phyloP scores from a whole-genome alignment of 2,113 vertebrate genomes.

The Thermophis baileyi region DNA sequence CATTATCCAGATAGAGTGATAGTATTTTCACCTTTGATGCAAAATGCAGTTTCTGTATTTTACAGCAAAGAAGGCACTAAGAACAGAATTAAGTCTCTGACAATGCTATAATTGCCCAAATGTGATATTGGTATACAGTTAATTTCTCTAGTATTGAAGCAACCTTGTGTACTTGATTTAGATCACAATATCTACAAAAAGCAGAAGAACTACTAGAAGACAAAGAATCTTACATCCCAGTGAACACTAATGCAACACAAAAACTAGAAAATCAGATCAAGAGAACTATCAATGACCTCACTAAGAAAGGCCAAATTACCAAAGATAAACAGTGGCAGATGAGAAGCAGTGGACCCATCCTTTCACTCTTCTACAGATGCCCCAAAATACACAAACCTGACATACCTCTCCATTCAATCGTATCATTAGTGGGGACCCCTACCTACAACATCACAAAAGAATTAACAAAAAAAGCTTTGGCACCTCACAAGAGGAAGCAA shows the following conservation, averaged over 20 bases:
- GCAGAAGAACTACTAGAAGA: too few relatives aligned
- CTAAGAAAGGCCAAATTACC: too few relatives aligned
- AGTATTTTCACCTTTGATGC: background rate
- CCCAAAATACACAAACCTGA: too few relatives aligned
- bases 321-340: too few relatives aligned
- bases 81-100: background rate
- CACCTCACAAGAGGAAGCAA: background rate
- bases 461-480: background rate
- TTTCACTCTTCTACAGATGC: too few relatives aligned
- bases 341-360: too few relatives aligned
- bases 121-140: background rate
- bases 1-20: background rate
- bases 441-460: background rate
- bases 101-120: background rate
- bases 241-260: too few relatives aligned
- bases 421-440: background rate
- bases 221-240: too few relatives aligned
- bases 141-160: background rate
- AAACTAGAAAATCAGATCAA: too few relatives aligned
- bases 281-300: too few relatives aligned
- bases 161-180: background rate
- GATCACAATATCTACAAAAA: background rate
- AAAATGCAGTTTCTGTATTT: background rate
- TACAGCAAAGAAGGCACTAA: background rate
- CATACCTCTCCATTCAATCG: background rate